phyloP scores from a whole-genome alignment of 2,113 vertebrate genomes.

The Morone saxatilis region DNA sequence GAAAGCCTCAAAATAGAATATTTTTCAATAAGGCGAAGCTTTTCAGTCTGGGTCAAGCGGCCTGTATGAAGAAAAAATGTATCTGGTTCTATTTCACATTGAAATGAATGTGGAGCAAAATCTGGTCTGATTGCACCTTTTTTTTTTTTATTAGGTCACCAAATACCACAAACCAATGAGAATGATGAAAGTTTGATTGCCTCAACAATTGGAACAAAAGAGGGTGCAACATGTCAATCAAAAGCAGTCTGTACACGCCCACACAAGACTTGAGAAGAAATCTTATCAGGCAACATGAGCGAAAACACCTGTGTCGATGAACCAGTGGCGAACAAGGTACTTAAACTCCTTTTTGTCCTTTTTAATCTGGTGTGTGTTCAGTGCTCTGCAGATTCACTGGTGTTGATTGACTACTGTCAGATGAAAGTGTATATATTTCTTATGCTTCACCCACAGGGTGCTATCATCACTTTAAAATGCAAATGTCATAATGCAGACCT shows the following conservation, averaged over 20 bases:
- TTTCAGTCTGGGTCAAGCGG: too few species aligned
- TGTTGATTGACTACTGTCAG: neutral
- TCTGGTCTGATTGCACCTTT: neutral
- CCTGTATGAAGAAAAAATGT: too few species aligned
- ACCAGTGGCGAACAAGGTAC: neutral
- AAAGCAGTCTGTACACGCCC: neutral
- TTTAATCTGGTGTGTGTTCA: neutral
- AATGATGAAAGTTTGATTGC: neutral
- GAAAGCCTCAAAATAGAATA: too few species aligned
- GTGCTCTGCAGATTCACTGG: neutral
- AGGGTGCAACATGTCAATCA: neutral
- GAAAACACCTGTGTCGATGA: neutral
- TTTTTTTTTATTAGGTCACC: neutral
- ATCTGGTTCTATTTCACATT: neutral
- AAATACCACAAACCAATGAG: neutral
- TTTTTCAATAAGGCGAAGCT: too few species aligned
- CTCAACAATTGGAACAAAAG: neutral
- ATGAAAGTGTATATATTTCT: neutral
- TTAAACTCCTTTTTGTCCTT: neutral
- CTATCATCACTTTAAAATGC: neutral
- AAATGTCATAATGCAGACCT: neutral
- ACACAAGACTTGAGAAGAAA: neutral
- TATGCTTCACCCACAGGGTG: neutral
- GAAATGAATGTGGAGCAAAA: neutral
- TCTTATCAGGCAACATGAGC: neutral